A percentile compares a stretch with the other conserved stretches of the same genome.
These are phyloP conservation scores for Eugnorisma glareosa DNA, from an alignment of 2,888 invertebrate species.

Conservation along the genomic window DNA sequence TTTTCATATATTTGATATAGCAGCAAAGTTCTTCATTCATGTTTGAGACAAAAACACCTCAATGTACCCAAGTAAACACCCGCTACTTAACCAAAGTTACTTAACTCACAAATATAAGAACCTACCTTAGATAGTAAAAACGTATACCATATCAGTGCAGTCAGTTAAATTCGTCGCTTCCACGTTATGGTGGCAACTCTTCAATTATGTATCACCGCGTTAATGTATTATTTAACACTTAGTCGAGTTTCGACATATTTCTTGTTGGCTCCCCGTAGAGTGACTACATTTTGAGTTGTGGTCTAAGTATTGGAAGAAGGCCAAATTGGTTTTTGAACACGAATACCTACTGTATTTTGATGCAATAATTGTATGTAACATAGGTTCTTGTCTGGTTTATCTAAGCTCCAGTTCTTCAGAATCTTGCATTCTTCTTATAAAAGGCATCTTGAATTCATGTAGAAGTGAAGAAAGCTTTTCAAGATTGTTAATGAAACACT, in stretches of 20 bases:
- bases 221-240: constrained; percentile 89
- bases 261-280: constrained; percentile 83
- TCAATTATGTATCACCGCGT: constrained; percentile 86
- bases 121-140: constrained; percentile 59
- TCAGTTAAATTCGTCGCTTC: constrained; percentile 69
- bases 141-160: constrained; percentile 62
- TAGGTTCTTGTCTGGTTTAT: too few species aligned
- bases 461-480: too few species aligned
- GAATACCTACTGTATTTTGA: too few species aligned
- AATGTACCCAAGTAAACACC: background rate
- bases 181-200: constrained; percentile 72
- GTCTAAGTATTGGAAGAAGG: constrained; percentile 60
- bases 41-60: background rate
- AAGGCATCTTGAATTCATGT: too few species aligned
- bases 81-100: constrained; percentile 21
- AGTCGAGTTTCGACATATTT: constrained; percentile 84
- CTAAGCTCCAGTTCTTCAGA: too few species aligned
- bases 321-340: too few species aligned
- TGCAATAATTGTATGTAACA: too few species aligned
- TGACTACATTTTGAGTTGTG: constrained; percentile 69
- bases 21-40: background rate
- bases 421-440: too few species aligned
- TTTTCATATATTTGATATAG: background rate
- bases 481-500: too few species aligned
- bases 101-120: constrained; percentile 34